phyloP scores from a whole-genome alignment of 2,113 vertebrate genomes.

The Haplotaxodon microlepis region DNA sequence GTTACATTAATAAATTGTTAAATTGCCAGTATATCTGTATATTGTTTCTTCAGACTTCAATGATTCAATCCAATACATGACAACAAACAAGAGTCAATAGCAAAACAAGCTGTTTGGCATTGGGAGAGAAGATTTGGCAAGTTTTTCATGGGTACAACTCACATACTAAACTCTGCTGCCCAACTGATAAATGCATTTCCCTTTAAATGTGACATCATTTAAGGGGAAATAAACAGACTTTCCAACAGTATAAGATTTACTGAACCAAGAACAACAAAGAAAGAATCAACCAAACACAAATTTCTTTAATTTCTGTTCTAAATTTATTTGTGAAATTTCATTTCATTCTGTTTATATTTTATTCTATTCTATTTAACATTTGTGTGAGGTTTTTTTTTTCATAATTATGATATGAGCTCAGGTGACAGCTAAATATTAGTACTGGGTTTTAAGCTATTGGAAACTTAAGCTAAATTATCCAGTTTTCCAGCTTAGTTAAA shows the following conservation, averaged over 20 bases:
- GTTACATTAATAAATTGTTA: neutral
- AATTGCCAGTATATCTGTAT: neutral
- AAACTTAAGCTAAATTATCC: neutral
- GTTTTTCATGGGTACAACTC: neutral
- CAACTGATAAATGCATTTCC: neutral
- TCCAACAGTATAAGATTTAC: neutral
- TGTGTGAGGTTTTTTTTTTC: neutral
- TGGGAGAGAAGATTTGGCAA: neutral
- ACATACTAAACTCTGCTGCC: neutral
- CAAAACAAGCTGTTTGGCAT: neutral
- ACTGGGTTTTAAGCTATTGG: neutral
- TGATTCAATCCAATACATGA: neutral
- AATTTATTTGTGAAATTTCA: neutral
- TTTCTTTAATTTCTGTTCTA: neutral
- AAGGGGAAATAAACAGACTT: neutral
- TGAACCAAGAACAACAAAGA: neutral
- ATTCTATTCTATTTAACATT: neutral
- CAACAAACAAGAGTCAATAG: neutral
- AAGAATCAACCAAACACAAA: neutral
- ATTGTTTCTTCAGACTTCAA: neutral
- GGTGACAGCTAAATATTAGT: neutral
- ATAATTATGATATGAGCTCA: neutral
- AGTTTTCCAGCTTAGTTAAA: neutral
- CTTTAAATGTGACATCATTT: neutral
- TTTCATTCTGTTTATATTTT: neutral